Evolutionary conservation across 2,888 invertebrate genomes (phyloP).

Genomic region (Idaea biselata): DNA sequence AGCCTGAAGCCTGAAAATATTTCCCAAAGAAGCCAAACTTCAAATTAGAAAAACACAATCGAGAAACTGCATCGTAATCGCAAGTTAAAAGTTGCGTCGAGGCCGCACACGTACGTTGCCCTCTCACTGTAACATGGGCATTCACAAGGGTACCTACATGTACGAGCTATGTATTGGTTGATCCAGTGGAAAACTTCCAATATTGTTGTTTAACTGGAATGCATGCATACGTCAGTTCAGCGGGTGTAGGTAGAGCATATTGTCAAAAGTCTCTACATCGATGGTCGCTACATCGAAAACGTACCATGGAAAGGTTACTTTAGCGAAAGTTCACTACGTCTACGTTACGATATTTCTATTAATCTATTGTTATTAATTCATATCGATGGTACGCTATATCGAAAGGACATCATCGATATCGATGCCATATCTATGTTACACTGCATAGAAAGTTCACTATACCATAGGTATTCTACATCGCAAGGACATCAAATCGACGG

Average conservation of each 20-base stretch:
- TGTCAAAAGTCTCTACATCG: too few species aligned
- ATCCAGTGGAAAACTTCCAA: slow-evolving; percentile 51
- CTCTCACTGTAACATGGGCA: slow-evolving; percentile 46
- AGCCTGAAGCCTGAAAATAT: not conserved
- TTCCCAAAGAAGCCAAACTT: not conserved
- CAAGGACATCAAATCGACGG: too few species aligned
- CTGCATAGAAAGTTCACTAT: too few species aligned
- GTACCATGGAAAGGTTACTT: too few species aligned
- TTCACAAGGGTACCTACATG: slow-evolving; percentile 43
- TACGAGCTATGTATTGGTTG: slow-evolving; percentile 9
- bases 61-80: slow-evolving; percentile 45
- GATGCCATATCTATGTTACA: too few species aligned
- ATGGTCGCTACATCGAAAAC: too few species aligned
- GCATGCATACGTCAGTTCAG: slow-evolving; percentile 22
- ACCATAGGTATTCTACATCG: too few species aligned
- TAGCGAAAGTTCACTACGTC: too few species aligned
- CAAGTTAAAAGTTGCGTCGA: slow-evolving; percentile 51
- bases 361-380: too few species aligned
- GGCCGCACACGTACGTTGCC: slow-evolving; percentile 61
- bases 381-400: too few species aligned
- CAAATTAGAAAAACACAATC: not conserved
- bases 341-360: too few species aligned
- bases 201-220: slow-evolving; percentile 33
- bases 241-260: slow-evolving; percentile 12
- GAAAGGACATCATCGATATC: too few species aligned